Evolutionary conservation across 2,113 vertebrate species (phyloP).

Genomic region (Saguinus midas): DNA sequence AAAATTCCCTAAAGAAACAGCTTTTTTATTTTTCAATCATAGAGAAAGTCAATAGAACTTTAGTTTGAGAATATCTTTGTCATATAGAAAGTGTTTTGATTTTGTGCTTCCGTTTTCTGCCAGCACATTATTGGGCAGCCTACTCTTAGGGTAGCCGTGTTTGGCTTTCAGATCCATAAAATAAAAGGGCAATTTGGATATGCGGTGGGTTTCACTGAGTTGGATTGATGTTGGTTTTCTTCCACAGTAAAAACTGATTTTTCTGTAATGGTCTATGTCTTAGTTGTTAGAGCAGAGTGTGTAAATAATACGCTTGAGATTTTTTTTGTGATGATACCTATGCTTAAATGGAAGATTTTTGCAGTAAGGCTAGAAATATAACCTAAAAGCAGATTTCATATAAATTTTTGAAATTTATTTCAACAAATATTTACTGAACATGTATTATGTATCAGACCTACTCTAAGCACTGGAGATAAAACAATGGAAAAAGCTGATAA

Average conservation of each 20-base stretch:
- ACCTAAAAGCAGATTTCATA: neutral
- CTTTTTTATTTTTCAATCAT: neutral
- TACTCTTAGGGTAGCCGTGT: neutral
- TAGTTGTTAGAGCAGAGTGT: neutral
- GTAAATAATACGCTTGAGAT: neutral
- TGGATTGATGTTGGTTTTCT: neutral
- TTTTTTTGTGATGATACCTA: neutral
- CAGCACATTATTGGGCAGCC: neutral
- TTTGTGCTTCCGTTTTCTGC: neutral
- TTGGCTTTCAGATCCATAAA: neutral
- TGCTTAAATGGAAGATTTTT: constrained; percentile 2
- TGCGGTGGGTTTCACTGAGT: neutral
- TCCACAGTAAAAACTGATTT: neutral
- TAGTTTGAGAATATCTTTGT: neutral
- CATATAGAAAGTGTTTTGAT: neutral
- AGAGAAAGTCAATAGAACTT: neutral
- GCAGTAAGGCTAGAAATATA: neutral
- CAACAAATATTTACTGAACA: neutral
- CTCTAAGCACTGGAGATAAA: neutral
- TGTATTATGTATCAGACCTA: neutral
- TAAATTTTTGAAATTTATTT: constrained; percentile 11
- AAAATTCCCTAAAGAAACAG: neutral
- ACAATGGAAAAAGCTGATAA: neutral
- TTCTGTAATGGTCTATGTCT: neutral
- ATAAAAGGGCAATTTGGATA: neutral